Base-by-base conservation (phyloP, 2,888 invertebrate species). In the Drosophila paracracens region DNA sequence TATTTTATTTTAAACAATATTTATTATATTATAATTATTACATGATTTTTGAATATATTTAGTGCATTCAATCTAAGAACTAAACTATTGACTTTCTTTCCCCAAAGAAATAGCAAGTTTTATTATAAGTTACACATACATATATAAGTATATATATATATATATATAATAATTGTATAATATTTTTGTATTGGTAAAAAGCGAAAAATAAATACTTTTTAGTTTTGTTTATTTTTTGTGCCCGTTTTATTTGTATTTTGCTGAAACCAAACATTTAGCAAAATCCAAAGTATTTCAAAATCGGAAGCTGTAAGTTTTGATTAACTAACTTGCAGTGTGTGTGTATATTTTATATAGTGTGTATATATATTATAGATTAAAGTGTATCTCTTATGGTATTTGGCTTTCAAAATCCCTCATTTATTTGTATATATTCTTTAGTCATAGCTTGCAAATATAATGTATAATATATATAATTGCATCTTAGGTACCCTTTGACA, bases 401-500 rank as follows among this genome's bases (percentile, higher is more conserved):
- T 52, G 51, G 35, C 50, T 13, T 38, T 54, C 63, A 38, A 63
- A 48, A 46, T 46, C 46, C 16, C 8, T 43, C 27, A 36, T 29
- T 16, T 59, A 36, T 35, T 33, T 50, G n/a, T 69, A 35, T 36
- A 48, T 35, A 36, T 35, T 36, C 35, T 21, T n/a, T 43, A 40
- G n/a, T 36, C 54, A 33, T 40, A 52, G 36, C 57, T 38, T 38
- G 43, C 60, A 46, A 21, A 54, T 46, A 46, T 46, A 13, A 46
- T 46, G 46, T 25, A 46, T 25, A 46, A 25, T 46, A 52, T 46
- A 52, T 66, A 59, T 43, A 43, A 35, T 59, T 60, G 53, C 61
- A 70, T 67, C 53, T 63, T 69, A 79, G 79, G 75, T 79, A 79
- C 79, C 60, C 75, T 72, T 71, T 79, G 68, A 75, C 79, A 63